Base-by-base conservation (phyloP, 2,113 vertebrate genomes). In the Urocolius indicus region DNA sequence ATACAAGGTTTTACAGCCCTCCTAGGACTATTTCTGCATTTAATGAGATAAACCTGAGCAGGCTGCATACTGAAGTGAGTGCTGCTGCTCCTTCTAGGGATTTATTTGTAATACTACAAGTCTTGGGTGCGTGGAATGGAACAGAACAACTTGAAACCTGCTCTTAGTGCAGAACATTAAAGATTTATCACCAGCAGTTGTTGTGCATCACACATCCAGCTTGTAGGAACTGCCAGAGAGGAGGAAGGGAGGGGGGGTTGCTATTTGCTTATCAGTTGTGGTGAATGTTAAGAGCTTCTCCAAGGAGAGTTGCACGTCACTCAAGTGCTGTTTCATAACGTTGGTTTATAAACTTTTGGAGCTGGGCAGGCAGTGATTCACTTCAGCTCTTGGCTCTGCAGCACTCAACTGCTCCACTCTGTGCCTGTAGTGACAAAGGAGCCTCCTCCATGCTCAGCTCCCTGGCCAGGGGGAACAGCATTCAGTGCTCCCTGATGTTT, bases 361-460 rank as follows among this genome's bases (percentile, higher is more conserved):
- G 55, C 74, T 95, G 84, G n/a, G 63, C 51, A 3, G n/a, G 52
- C 22, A 2, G 61, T 12, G 36, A 62, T 45, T 67, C 45, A 12
- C 27, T 16, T 34, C 84, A 59, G 38, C 54, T 43, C 12, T 14
- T 46, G 1, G 21, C 69, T 59, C 63, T 15, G 26, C 54, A 11
- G 0, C 3, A 52, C 66, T 32, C 43, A 16, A 1, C 61, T 22
- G 48, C 41, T 61, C 65, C 10, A 2, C 21, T 2, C 38, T 10
- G 36, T 61, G 6, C 5, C 59, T 19, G 0, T 8, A 0, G 3
- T 7, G 8, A 11, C 54, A 30, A 11, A 27, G 2, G 6, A 17
- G 10, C 11, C 54, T 26, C 15, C 13, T 4, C 3, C 10, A 2
- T 2, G 38, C 18, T 29, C 66, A 18, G 32, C 29, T 26, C 30